Conservation (phyloP, 2,797 vertebrate genomes). For the Zenarchopterus dispar region DNA sequence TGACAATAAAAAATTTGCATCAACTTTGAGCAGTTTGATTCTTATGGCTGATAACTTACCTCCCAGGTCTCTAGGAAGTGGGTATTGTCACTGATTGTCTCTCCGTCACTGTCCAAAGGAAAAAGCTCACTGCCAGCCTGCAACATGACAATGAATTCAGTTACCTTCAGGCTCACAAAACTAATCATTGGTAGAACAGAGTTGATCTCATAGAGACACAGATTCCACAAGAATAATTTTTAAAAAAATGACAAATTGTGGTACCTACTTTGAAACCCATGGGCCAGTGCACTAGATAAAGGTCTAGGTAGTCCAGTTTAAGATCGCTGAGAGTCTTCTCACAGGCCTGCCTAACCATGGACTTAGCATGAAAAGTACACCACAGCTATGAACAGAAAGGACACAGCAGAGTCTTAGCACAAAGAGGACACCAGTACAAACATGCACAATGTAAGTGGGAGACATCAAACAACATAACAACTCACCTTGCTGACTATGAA, state of each 20-base stretch:
- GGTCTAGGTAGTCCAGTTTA: slow-evolving; percentile 90
- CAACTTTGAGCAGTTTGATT: too few relatives aligned
- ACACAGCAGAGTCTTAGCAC: neutral
- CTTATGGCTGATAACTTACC: slow-evolving; percentile 70
- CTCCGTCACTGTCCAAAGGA: slow-evolving; percentile 78
- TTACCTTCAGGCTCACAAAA: neutral
- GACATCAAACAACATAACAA: too few relatives aligned
- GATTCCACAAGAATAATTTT: neutral
- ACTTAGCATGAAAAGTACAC: slow-evolving; percentile 88
- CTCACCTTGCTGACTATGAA: slow-evolving; percentile 92
- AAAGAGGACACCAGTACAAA: neutral
- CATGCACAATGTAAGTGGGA: neutral
- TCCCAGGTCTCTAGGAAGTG: slow-evolving; percentile 89
- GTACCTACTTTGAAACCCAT: slow-evolving; percentile 87
- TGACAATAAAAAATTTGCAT: too few relatives aligned
- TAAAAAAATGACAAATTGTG: neutral
- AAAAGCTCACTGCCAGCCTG: slow-evolving; percentile 80
- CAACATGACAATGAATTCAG: slow-evolving; percentile 2
- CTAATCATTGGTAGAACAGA: too few relatives aligned
- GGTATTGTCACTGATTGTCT: slow-evolving; percentile 74
- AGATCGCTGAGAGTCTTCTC: slow-evolving; percentile 87
- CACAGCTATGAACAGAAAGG: slow-evolving; percentile 82
- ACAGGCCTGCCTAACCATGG: slow-evolving; percentile 83
- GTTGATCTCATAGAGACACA: too few relatives aligned
- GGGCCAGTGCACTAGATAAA: slow-evolving; percentile 93